These are phyloP conservation scores for Monochamus alternatus DNA, from an alignment of 2,888 invertebrate species.

Conservation along the genomic window DNA sequence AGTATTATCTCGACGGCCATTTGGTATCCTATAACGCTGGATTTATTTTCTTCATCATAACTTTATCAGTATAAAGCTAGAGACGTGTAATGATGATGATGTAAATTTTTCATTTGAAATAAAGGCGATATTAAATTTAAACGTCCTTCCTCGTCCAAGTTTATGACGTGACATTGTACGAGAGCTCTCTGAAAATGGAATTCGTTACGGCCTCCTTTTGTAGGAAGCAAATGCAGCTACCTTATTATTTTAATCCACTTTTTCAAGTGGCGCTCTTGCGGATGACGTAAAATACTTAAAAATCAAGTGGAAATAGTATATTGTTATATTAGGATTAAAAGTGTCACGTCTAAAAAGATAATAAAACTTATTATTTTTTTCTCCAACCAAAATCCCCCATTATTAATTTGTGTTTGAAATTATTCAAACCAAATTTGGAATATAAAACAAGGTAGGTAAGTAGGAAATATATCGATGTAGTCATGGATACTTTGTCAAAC, in stretches of 20 bases:
- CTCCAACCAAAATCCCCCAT: too few relatives aligned
- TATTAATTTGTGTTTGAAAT: too few relatives aligned
- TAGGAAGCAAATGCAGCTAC: not conserved
- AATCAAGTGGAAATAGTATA: too few relatives aligned
- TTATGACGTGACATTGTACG: slow-evolving; percentile 19
- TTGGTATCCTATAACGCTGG: not conserved
- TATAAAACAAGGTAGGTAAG: too few relatives aligned
- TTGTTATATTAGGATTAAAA: too few relatives aligned
- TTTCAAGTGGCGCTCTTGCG: too few relatives aligned
- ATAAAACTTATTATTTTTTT: too few relatives aligned
- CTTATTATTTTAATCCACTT: not conserved
- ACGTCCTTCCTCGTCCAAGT: slow-evolving; percentile 2
- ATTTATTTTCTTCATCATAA: slow-evolving; percentile 17
- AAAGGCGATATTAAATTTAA: slow-evolving; percentile 27
- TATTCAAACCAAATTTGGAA: too few relatives aligned
- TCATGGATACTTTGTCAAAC: too few relatives aligned
- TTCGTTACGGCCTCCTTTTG: not conserved
- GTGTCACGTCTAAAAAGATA: too few relatives aligned
- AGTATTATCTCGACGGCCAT: not conserved
- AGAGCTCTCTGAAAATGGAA: slow-evolving; percentile 11
- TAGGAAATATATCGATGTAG: too few relatives aligned
- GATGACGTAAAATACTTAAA: too few relatives aligned
- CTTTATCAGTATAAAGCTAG: slow-evolving; percentile 8
- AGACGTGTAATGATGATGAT: slow-evolving; percentile 9
- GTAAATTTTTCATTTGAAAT: slow-evolving; percentile 16